These are phyloP conservation scores for Oreochromis aureus DNA, from an alignment of 2,113 vertebrate species.

Conservation along the genomic window DNA sequence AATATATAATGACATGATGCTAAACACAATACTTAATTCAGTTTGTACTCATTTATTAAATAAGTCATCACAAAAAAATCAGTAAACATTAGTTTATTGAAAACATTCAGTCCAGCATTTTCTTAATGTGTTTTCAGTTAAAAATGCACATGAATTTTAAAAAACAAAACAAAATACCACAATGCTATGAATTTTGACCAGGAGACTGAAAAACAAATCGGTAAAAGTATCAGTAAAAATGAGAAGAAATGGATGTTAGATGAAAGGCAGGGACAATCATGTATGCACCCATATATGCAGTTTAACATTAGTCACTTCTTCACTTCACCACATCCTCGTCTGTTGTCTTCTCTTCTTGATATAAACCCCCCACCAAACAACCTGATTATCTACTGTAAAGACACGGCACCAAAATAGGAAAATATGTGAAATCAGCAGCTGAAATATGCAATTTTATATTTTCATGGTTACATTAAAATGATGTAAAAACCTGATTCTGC, in stretches of 20 bases:
- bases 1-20: not conserved
- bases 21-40: not conserved
- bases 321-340: constrained; percentile 5
- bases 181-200: constrained; percentile 5
- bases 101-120: constrained; percentile 67
- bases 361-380: constrained; percentile 12
- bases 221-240: not conserved
- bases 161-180: constrained; percentile 24
- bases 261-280: not conserved
- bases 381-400: constrained; percentile 13
- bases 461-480: constrained; percentile 31
- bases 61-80: constrained; percentile 14
- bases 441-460: constrained; percentile 24
- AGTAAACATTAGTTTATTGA: constrained; percentile 71
- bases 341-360: not conserved
- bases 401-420: constrained; percentile 16
- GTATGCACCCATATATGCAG: not conserved
- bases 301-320: constrained; percentile 12
- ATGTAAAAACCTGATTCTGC: constrained; percentile 49
- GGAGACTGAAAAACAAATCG: not conserved
- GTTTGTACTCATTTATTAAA: not conserved
- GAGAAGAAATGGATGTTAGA: constrained; percentile 8
- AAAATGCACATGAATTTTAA: constrained; percentile 24
- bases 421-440: constrained; percentile 32
- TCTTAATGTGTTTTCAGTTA: constrained; percentile 51